Percentiles rank a stretch among this genome's conserved stretches.
phyloP scores from a whole-genome alignment of 2,113 vertebrate genomes.

The Pelvicachromis taeniatus region DNA sequence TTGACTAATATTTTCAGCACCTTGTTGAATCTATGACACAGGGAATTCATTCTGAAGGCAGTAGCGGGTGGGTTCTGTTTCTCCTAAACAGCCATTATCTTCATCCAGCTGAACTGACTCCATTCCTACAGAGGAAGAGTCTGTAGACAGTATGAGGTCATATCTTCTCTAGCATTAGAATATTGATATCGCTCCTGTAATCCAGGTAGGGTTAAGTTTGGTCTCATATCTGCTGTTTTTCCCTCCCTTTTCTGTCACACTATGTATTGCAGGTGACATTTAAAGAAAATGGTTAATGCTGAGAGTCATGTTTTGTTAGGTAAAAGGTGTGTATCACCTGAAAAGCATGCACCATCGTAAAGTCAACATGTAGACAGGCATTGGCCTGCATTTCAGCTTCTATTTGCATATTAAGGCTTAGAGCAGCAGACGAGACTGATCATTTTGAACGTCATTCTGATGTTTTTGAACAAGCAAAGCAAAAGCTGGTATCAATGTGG shows the following conservation, averaged over 20 bases:
- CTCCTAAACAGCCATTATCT: not conserved
- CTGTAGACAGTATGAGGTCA: not conserved
- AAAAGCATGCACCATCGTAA: not conserved
- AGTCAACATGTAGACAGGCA: not conserved
- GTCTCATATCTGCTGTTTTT: not conserved
- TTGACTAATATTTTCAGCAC: not conserved
- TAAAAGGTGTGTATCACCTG: slow-evolving; percentile 73
- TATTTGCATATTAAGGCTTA: not conserved
- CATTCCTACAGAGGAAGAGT: not conserved
- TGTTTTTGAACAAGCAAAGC: not conserved
- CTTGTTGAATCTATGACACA: not conserved
- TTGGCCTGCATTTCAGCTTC: not conserved
- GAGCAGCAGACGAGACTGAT: not conserved
- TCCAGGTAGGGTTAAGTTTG: not conserved
- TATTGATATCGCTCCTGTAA: not conserved
- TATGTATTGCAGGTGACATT: not conserved
- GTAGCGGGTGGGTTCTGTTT: not conserved
- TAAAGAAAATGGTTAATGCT: not conserved
- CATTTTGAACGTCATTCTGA: not conserved
- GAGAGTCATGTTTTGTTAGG: not conserved
- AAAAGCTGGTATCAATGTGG: not conserved
- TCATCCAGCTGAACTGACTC: not conserved
- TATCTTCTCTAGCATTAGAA: not conserved
- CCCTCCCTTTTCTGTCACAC: not conserved
- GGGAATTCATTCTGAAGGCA: not conserved